A percentile compares a stretch with the other conserved stretches of the same genome.
Conservation (phyloP, 1,140 invertebrate species). For the Diorhabda sublineata region DNA sequence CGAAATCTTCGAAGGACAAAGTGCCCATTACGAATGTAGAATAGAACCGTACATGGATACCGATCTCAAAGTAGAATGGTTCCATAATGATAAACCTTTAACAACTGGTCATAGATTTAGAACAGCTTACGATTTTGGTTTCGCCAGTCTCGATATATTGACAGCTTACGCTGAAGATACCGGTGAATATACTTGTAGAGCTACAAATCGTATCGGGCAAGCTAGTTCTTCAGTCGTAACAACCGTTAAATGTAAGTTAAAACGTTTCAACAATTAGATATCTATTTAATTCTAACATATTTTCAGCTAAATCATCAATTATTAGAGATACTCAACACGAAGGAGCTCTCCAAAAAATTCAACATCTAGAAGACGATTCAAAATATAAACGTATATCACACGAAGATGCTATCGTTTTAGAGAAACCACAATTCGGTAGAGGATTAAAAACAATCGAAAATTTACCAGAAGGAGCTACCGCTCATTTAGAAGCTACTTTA, state of each 20-base stretch:
- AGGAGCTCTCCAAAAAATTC: conserved; percentile 86
- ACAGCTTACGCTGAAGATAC: conserved; percentile 91
- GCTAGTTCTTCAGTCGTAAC: conserved; percentile 76
- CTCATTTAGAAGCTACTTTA: conserved; percentile 92
- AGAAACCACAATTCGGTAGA: conserved; percentile 84
- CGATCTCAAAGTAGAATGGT: conserved; percentile 90
- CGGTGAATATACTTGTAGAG: conserved; percentile 86
- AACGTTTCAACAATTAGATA: background rate
- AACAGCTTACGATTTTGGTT: conserved; percentile 92
- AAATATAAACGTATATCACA: conserved; percentile 65
- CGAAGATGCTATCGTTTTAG: conserved; percentile 71
- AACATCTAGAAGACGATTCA: conserved; percentile 84
- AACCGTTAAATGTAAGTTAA: conserved; percentile 73
- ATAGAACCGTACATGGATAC: conserved; percentile 95
- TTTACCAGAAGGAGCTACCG: conserved; percentile 80
- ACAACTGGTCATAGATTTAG: conserved; percentile 87
- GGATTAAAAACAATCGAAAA: conserved; percentile 81
- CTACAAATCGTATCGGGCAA: conserved; percentile 82
- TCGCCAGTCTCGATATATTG: conserved; percentile 88
- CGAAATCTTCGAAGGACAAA: conserved; percentile 78
- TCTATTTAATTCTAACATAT: conserved; percentile 8
- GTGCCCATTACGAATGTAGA: conserved; percentile 92
- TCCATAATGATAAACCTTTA: conserved; percentile 87
- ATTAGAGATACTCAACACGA: conserved; percentile 94
- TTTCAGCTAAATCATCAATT: conserved; percentile 74